Conservation (phyloP, 2,113 vertebrate genomes). For the Speoplatyrhinus poulsoni region DNA sequence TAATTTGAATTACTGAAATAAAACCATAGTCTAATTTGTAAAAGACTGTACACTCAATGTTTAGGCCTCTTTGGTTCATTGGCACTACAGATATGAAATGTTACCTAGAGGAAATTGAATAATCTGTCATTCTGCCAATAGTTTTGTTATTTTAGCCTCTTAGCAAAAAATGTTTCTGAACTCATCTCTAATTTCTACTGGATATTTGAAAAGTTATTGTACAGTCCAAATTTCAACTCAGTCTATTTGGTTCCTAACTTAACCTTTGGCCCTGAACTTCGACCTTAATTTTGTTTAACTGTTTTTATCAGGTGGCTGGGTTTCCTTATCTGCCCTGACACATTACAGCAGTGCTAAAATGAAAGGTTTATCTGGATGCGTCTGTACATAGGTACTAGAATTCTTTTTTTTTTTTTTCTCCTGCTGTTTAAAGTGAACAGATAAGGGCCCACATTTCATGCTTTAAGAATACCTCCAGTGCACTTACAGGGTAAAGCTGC, state of each 20-base stretch:
- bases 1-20: no score
- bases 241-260: constrained; percentile 33
- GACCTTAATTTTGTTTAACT: constrained; percentile 45
- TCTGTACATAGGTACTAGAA: constrained; percentile 3
- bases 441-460: constrained; percentile 46
- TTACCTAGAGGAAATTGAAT: no score
- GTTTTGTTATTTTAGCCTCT: no score
- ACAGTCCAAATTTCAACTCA: not conserved
- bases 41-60: no score
- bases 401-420: constrained; percentile 4
- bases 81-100: no score
- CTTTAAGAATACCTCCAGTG: constrained; percentile 44
- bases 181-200: not conserved
- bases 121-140: no score
- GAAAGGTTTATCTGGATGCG: not conserved
- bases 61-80: no score
- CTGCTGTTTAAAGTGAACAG: constrained; percentile 56
- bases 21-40: no score
- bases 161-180: not conserved
- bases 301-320: constrained; percentile 38
- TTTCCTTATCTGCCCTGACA: constrained; percentile 37
- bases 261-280: constrained; percentile 33
- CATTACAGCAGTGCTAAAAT: not conserved
- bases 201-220: not conserved
- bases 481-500: constrained; percentile 20